Evolutionary conservation across 2,113 vertebrate species (phyloP).

Genomic region (Python bivittatus): DNA sequence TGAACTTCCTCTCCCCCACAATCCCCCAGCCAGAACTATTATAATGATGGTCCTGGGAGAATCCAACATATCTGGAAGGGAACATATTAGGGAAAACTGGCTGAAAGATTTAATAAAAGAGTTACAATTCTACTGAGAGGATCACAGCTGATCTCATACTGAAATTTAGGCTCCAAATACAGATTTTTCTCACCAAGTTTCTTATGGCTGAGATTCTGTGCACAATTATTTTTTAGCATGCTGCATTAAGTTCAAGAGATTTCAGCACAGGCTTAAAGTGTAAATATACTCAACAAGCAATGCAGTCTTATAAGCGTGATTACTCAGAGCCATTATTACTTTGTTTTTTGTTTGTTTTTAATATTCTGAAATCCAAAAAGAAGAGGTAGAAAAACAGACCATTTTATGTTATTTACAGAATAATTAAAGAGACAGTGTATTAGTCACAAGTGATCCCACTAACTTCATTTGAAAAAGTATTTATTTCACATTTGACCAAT

Average conservation of each 20-base stretch:
- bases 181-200: neutral
- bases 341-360: neutral
- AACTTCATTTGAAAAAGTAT: conserved; percentile 44
- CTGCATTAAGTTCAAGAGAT: neutral
- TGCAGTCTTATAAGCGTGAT: neutral
- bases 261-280: neutral
- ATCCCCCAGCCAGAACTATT: neutral
- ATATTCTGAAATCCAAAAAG: neutral
- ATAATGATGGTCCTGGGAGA: neutral
- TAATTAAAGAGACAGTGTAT: conserved; percentile 39
- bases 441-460: conserved; percentile 46
- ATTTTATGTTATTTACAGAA: conserved; percentile 37
- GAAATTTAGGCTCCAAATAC: neutral
- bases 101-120: neutral
- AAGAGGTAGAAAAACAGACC: conserved; percentile 50
- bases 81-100: neutral
- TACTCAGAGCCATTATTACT: neutral
- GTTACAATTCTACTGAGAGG: neutral
- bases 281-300: neutral
- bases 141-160: neutral
- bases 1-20: neutral
- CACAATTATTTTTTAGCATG: neutral
- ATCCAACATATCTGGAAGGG: neutral
- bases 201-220: neutral
- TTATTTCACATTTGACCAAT: conserved; percentile 48